Base-by-base conservation (phyloP, 2,113 vertebrate genomes). In the Trachemys scripta region DNA sequence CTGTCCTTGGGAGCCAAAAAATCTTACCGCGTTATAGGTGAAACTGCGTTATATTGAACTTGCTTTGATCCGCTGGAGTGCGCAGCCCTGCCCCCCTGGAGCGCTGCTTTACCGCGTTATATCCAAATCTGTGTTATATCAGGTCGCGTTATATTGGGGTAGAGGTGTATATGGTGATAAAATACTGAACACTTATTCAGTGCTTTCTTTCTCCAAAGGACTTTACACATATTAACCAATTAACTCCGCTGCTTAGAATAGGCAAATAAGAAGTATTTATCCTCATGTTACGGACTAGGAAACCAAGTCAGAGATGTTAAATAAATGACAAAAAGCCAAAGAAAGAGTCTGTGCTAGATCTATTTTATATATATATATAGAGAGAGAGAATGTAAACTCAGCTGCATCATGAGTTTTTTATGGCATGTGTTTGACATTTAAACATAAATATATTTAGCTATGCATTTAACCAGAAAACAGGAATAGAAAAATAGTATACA, bases 381-480 rank as follows among this genome's bases (percentile, higher is more conserved):
- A n/a, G n/a, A n/a, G n/a, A n/a, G n/a, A n/a, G n/a, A 82, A 85
- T 72, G 47, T 65, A 84, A 94, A 86, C 59, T 94, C 14, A 83
- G 31, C 50, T 91, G 85, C 62, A 47, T 92, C 87, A 12, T 59
- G 38, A 81, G 87, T 88, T 83, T 53, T 53, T 88, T 89, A n/a
- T 19, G n/a, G 57, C 24, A 82, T 0, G 0, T 12, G 47, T 20
- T 88, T 91, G 79, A 75, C 91, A 83, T 57, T 45, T 89, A 72
- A 93, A 75, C 82, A 38, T 4, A 35, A 92, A 19, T 57, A 57
- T 79, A n/a, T 92, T 92, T 50, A 91, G 25, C n/a, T 92, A 17
- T n/a, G 80, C 24, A 91, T 93, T 90, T 95, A 91, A 87, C 75
- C 22, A 79, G 94, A 97, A 96, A 95, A 54, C 78, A 75, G 79